Base-by-base conservation (phyloP, 1,140 invertebrate species). In the Maniola jurtina region DNA sequence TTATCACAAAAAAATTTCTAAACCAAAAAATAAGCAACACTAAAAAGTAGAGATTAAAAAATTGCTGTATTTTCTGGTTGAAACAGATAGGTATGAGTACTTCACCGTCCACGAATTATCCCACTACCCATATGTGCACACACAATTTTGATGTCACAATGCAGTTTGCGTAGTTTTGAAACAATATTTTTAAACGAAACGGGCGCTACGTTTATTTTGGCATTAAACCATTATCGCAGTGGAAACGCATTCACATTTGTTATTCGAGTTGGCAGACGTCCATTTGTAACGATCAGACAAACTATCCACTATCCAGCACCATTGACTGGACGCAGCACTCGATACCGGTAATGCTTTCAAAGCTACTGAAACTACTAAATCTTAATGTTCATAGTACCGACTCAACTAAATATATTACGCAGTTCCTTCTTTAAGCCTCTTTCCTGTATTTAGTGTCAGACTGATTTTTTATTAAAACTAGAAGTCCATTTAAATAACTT, bases 261-360 rank as follows among this genome's bases (percentile, higher is more conserved):
- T 67, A 76, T 69, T 70, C 60, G 62, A 68, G 63, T 77, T 81
- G 80, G 80, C 80, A 80, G 68, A 54, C 73, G 68, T 73, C 80
- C 80, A 82, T 82, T 82, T 77, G 76, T 81, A 78, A 78, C 72
- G 66, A 79, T 77, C 75, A 79, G 76, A 74, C 71, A 70, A 73
- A 76, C 76, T 72, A 75, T 67, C 68, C 72, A 65, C 60, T 68
- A 65, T 59, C 56, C 45, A 55, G 64, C 42, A 57, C 65, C 65
- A 67, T 62, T 52, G 65, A 67, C 52, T 59, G 59, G 60, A 58
- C 59, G n/a, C 54, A 61, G 65, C 52, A 64, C 34, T 67, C 65
- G 54, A 56, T 48, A 52, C 58, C 25, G 35, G 42, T 33, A 35
- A 64, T 64, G 61, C 48, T 52, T 55, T 55, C 60, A 52, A n/a